Conservation (phyloP, 2,888 invertebrate genomes). For the Drosophila quinaria region DNA sequence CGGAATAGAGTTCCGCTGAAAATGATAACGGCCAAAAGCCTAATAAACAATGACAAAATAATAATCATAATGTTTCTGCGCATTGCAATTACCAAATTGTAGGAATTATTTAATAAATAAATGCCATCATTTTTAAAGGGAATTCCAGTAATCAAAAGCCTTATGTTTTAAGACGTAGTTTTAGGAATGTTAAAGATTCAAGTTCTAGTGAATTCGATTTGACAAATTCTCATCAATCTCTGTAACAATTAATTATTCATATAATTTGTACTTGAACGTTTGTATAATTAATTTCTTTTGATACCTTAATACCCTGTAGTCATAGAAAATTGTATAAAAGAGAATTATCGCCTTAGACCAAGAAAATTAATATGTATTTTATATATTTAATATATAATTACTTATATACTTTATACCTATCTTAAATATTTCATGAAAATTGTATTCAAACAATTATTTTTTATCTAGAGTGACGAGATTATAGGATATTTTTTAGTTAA, state of each 20-base stretch:
- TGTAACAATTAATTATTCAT: constrained; percentile 12
- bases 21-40: constrained; percentile 29
- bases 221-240: not conserved
- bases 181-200: not conserved
- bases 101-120: constrained; percentile 2
- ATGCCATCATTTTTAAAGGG: constrained; percentile 11
- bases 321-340: not conserved
- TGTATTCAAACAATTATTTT: no score
- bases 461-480: not conserved
- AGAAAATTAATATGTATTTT: not conserved
- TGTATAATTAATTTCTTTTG: constrained; percentile 1
- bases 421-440: no score
- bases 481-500: not conserved
- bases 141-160: constrained; percentile 4
- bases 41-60: not conserved
- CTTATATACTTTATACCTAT: not conserved
- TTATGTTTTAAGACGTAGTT: not conserved
- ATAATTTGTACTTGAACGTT: constrained; percentile 6
- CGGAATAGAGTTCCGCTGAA: constrained; percentile 33
- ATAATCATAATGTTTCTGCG: constrained; percentile 1
- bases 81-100: constrained; percentile 2
- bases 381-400: not conserved
- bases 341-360: not conserved
- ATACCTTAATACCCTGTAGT: not conserved
- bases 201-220: constrained; percentile 6